Conservation (phyloP, 2,113 vertebrate genomes). For the Caranx ignobilis region DNA sequence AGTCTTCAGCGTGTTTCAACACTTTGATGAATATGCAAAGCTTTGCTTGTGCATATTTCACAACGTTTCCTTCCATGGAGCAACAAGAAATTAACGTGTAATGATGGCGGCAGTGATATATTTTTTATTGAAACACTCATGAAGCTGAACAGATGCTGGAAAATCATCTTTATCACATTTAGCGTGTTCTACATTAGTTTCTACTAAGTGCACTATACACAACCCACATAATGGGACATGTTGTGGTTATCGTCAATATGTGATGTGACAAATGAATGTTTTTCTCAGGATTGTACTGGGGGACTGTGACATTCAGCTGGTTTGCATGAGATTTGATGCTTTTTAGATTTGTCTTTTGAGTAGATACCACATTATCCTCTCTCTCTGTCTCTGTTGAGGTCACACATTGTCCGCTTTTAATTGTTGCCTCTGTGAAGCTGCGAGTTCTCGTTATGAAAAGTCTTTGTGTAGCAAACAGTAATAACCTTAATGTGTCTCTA, state of each 20-base stretch:
- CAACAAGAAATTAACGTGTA: neutral
- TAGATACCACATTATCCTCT: too few relatives aligned
- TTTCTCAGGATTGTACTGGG: too few relatives aligned
- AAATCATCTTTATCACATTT: neutral
- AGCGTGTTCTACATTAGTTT: neutral
- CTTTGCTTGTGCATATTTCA: constrained; percentile 37
- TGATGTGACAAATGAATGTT: neutral
- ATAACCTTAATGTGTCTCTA: too few relatives aligned
- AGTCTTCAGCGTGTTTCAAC: constrained; percentile 2
- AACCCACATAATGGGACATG: too few relatives aligned
- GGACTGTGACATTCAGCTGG: too few relatives aligned
- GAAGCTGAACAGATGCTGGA: neutral
- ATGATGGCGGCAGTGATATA: neutral
- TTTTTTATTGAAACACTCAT: neutral
- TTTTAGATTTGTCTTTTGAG: neutral
- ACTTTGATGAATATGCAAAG: constrained; percentile 12
- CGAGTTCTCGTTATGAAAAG: too few relatives aligned
- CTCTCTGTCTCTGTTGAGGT: too few relatives aligned
- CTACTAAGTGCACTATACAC: too few relatives aligned
- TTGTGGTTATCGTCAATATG: neutral
- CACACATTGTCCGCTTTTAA: neutral
- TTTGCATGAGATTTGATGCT: too few relatives aligned
- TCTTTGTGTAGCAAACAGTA: too few relatives aligned
- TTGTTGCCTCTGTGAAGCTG: too few relatives aligned
- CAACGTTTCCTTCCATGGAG: constrained; percentile 1